phyloP scores from a whole-genome alignment of 2,797 vertebrate genomes.

The Takifugu ocellatus region DNA sequence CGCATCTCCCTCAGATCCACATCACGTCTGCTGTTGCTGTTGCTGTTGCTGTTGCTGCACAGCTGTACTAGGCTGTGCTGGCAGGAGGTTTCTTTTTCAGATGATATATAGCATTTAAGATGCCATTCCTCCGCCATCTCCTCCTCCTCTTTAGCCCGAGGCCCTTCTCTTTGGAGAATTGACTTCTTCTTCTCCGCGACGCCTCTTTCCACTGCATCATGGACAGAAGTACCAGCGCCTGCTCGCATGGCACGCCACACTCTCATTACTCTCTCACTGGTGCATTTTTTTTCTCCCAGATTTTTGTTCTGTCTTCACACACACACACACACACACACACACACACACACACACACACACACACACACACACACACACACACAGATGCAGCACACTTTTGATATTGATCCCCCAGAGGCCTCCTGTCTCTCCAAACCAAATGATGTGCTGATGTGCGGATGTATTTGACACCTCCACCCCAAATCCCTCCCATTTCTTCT shows the following conservation, averaged over 20 bases:
- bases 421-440: conserved; percentile 50
- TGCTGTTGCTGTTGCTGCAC: not conserved
- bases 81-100: conserved; percentile 13
- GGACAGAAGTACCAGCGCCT: conserved; percentile 9
- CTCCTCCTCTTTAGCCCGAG: conserved; percentile 1
- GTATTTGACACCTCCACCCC: conserved; percentile 43
- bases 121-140: conserved; percentile 67
- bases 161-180: conserved; percentile 31
- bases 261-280: conserved; percentile 16
- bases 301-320: conserved; percentile 1
- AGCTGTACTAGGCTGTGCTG: conserved; percentile 1
- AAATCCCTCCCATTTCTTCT: conserved; percentile 30
- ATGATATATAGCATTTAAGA: conserved; percentile 67
- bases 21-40: not conserved
- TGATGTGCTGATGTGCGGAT: conserved; percentile 59
- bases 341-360: conserved; percentile 4
- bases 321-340: conserved; percentile 4
- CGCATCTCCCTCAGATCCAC: conserved; percentile 5
- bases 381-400: conserved; percentile 17
- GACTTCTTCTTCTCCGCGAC: conserved; percentile 36
- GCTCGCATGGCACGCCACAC: not conserved
- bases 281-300: conserved; percentile 9
- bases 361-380: conserved; percentile 4
- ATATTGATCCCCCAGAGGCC: conserved; percentile 34
- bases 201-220: conserved; percentile 16